Evolutionary conservation across 1,140 invertebrate species (phyloP), one percentile per base, ranked within the genome.

Genomic region (Musca domestica): DNA sequence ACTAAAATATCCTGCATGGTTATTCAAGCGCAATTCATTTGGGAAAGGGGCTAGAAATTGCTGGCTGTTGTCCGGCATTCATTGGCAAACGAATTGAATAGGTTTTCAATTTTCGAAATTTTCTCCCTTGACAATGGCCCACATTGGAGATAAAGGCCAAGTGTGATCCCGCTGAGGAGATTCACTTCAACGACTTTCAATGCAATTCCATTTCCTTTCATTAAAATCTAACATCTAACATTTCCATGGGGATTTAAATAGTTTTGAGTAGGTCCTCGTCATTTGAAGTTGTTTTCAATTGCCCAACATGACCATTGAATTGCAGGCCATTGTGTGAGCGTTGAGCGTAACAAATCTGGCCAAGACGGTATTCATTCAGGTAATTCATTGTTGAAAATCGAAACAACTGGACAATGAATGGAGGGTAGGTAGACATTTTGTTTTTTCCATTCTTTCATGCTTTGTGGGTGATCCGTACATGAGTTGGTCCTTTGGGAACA

Each of bases 111-210:
- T 41, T 41, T 56, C 2, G 3, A 56, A 56, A 56, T 56, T 54
- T 2, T 54, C 2, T 54, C 23, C n/a, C 14, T 54, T 23, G 14
- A 22, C 2, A 30, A 30, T 30, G 9, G 27, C 3, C 27, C 9
- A 30, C 27, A 9, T 30, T 30, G 3, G 27, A 30, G 9, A 30
- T 30, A 30, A 9, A 30, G 27, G 9, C n/a, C 2, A 41, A 41
- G 19, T 56, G 69, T 27, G 64, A 71, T 67, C 52, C 67, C 69
- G 72, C 74, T 75, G 75, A 74, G 75, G 75, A 77, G 75, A 73
- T 77, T 75, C 71, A 71, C 73, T 73, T 69, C 74, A 77, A 70
- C 75, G 71, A 68, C 66, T 71, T 71, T 77, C 74, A 77, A 77
- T 76, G 58, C 25, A 51, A 52, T 52, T 63, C 34, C 51, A 64